Conservation (phyloP, 2,888 invertebrate genomes). For the Cheilosia vulpina region DNA sequence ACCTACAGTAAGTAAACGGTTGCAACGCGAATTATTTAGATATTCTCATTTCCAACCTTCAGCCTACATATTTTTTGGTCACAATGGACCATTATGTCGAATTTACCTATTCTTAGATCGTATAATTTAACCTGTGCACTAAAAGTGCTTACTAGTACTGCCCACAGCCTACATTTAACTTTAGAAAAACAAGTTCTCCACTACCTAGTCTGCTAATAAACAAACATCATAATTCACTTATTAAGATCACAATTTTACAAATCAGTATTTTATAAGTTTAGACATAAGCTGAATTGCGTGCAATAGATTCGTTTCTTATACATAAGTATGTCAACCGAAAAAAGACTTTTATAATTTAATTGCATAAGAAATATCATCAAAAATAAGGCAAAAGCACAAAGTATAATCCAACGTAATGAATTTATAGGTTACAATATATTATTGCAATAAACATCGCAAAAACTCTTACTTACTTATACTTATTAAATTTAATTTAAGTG, state of each 20-base stretch:
- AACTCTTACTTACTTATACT: slow-evolving; percentile 2
- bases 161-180: too few relatives aligned
- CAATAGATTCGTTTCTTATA: slow-evolving; percentile 16
- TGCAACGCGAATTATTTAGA: too few relatives aligned
- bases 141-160: too few relatives aligned
- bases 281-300: background rate
- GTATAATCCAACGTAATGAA: slow-evolving; percentile 26
- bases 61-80: too few relatives aligned
- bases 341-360: slow-evolving; percentile 21
- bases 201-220: too few relatives aligned
- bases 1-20: too few relatives aligned
- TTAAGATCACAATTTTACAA: background rate
- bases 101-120: too few relatives aligned
- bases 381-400: slow-evolving; percentile 17
- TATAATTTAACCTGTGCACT: too few relatives aligned
- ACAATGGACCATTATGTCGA: too few relatives aligned
- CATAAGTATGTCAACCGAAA: background rate
- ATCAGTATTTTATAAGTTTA: slow-evolving; percentile 6
- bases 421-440: slow-evolving; percentile 11
- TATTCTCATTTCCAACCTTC: too few relatives aligned
- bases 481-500: slow-evolving; percentile 12
- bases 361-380: background rate
- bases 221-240: background rate
- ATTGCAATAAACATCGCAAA: slow-evolving; percentile 16
- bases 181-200: too few relatives aligned